Percentiles rank a stretch among this genome's conserved stretches.
Evolutionary conservation across 2,113 vertebrate species (phyloP).

Genomic region (Tympanuchus pallidicinctus): DNA sequence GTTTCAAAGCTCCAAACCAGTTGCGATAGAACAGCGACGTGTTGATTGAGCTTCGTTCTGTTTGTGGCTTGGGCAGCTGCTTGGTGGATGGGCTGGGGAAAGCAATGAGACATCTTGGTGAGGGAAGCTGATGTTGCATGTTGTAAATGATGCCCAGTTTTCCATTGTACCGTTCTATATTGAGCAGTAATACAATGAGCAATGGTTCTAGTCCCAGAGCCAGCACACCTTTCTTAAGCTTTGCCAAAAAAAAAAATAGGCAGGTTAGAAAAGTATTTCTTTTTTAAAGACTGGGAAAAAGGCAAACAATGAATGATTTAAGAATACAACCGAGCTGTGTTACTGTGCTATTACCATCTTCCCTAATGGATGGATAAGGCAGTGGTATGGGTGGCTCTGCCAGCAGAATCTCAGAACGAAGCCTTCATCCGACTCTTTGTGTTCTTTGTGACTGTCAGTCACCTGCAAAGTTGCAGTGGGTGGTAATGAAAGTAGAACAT

Average conservation of each 20-base stretch:
- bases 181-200: neutral
- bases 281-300: neutral
- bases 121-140: neutral
- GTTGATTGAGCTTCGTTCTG: neutral
- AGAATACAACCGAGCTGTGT: neutral
- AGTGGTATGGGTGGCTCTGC: neutral
- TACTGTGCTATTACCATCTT: neutral
- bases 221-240: neutral
- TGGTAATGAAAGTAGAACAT: constrained; percentile 49
- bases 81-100: neutral
- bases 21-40: neutral
- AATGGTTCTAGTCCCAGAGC: neutral
- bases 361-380: constrained; percentile 1
- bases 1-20: neutral
- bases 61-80: neutral
- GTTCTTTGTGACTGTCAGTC: constrained; percentile 6
- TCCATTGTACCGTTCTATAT: neutral
- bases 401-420: neutral
- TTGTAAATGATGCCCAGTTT: neutral
- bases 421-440: neutral
- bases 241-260: neutral
- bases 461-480: constrained; percentile 12
- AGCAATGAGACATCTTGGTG: neutral
- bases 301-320: neutral
- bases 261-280: neutral